These are phyloP conservation scores for Carapus acus DNA, from an alignment of 2,797 vertebrate species.

Conservation along the genomic window DNA sequence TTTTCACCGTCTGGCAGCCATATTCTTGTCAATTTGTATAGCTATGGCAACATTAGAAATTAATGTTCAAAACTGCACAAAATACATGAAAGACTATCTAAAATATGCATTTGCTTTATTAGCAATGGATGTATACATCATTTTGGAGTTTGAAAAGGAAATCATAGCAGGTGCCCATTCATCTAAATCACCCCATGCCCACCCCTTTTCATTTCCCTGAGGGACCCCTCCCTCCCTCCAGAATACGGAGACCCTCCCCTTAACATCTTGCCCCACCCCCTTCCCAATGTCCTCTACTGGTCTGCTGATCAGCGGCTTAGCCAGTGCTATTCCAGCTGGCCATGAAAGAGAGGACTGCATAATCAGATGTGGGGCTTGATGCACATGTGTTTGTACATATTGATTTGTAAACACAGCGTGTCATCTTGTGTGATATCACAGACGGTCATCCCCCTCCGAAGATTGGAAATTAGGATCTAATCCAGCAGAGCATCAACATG, in stretches of 20 bases:
- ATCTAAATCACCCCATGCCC: conserved; percentile 49
- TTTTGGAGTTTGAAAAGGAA: conserved; percentile 27
- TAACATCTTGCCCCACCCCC: conserved; percentile 49
- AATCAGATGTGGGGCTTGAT: conserved; percentile 39
- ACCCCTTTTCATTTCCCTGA: conserved; percentile 26
- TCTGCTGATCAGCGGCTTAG: conserved; percentile 50
- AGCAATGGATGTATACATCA: conserved; percentile 12
- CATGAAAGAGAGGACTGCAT: conserved; percentile 33
- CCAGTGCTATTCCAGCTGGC: conserved; percentile 44
- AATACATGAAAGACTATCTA: not conserved
- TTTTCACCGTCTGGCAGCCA: conserved; percentile 34
- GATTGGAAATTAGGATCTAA: conserved; percentile 49
- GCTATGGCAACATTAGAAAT: conserved; percentile 43
- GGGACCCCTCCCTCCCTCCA: conserved; percentile 3
- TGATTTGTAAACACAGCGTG: conserved; percentile 37
- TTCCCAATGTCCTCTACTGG: conserved; percentile 42
- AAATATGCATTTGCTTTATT: conserved; percentile 13
- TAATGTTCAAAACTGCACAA: conserved; percentile 28
- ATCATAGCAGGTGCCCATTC: conserved; percentile 61
- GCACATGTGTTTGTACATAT: conserved; percentile 45
- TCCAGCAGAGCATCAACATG: conserved; percentile 41
- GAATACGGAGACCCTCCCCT: conserved; percentile 41
- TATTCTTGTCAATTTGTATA: conserved; percentile 42
- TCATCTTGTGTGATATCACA: conserved; percentile 28
- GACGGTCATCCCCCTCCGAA: conserved; percentile 22